Base-by-base conservation (phyloP, 2,113 vertebrate genomes). In the Microcebus lehilahytsara region DNA sequence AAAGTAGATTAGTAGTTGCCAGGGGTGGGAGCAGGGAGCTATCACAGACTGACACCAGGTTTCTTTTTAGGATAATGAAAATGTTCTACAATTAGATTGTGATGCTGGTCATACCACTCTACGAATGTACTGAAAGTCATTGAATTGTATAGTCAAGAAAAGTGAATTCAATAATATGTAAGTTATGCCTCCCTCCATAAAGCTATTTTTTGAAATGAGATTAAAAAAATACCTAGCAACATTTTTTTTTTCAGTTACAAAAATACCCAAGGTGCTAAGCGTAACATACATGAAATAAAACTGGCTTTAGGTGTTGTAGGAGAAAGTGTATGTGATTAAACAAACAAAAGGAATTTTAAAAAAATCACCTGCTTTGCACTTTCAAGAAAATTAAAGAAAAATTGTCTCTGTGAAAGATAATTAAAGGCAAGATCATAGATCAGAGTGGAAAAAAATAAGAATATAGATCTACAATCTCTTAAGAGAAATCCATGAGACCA, bases 401-500 rank as follows among this genome's bases (percentile, higher is more conserved):
- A 72, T 34, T 37, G 9, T 77, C 75, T 93, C 25, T 67, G 27
- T 84, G 42, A 85, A 89, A 86, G 67, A 37, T 66, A 89, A 66
- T 17, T 85, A 79, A 96, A 91, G 30, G 67, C 72, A 17, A 89
- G 64, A 89, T 40, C 3, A 25, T 34, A 84, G 95, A 32, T 42
- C 53, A 78, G 85, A 72, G 16, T 89, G 49, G 46, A 32, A 72
- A 85, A 87, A 27, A 9, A 71, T 25, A 12, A 12, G 4, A 74
- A 3, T 27, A 42, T 4, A 86, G 56, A 37, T 90, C 34, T 6
- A 90, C 20, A 85, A 37, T n/a, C 37, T 20, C 32, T 89, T 80
- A 75, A 93, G 83, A 94, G 66, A 94, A 97, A 93, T 96, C 37
- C 49, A 62, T 62, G 85, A 97, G 42, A n/a, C 37, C 51, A 64